Evolutionary conservation across 2,797 vertebrate genomes (phyloP).

Genomic region (Pantherophis vulpinus): DNA sequence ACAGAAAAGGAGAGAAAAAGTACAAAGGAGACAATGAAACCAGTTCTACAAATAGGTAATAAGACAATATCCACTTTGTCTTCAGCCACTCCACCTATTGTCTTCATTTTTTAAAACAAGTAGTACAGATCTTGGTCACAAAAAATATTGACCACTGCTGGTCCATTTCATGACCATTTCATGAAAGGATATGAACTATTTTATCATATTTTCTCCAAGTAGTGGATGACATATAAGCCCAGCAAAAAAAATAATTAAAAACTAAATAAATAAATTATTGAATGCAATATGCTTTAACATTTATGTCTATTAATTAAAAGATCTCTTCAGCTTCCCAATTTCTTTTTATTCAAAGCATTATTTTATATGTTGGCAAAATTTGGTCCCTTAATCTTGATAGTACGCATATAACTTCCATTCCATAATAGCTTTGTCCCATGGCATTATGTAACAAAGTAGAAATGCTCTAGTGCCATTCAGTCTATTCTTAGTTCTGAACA

Average conservation of each 20-base stretch:
- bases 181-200: neutral
- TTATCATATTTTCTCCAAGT: neutral
- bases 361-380: neutral
- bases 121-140: neutral
- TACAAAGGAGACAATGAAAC: neutral
- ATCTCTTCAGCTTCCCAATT: neutral
- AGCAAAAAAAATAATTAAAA: neutral
- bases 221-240: neutral
- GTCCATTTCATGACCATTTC: neutral
- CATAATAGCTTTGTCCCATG: neutral
- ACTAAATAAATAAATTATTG: neutral
- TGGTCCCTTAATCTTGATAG: neutral
- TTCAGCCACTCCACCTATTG: neutral
- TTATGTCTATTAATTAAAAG: neutral
- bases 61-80: neutral
- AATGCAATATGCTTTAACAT: neutral
- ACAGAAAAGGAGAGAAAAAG: neutral
- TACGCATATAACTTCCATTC: neutral
- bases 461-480: neutral
- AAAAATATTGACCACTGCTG: neutral
- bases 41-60: neutral
- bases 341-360: constrained; percentile 2
- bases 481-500: neutral
- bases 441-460: neutral
- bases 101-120: neutral